phyloP scores from a whole-genome alignment of 2,797 vertebrate species.

The Todus mexicanus region DNA sequence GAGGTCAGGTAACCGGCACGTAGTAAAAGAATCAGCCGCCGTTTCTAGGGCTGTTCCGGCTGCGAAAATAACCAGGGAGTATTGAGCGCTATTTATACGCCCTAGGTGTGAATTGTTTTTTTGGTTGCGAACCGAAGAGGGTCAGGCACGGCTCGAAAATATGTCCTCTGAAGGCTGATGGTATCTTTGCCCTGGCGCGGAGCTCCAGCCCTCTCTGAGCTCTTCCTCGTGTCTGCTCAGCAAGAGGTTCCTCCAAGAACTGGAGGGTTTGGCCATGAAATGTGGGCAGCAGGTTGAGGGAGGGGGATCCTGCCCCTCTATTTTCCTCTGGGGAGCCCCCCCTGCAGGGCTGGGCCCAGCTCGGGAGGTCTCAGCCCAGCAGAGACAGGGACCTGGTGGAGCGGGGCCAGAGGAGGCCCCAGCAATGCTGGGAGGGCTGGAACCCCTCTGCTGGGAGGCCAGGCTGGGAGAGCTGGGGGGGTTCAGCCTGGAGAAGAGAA shows the following conservation, averaged over 20 bases:
- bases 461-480: too few species aligned
- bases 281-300: neutral
- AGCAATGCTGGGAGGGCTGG: too few species aligned
- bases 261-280: neutral
- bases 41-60: slow-evolving; percentile 41
- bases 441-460: too few species aligned
- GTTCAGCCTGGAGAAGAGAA: too few species aligned
- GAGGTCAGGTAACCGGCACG: slow-evolving; percentile 51
- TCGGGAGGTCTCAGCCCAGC: too few species aligned
- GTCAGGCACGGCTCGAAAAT: neutral
- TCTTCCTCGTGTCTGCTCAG: neutral
- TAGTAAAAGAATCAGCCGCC: neutral
- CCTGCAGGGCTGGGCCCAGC: neutral
- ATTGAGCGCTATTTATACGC: slow-evolving; percentile 44
- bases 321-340: neutral
- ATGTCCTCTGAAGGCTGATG: neutral
- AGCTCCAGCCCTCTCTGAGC: neutral
- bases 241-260: neutral
- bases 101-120: slow-evolving; percentile 58
- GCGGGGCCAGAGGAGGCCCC: too few species aligned
- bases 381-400: too few species aligned
- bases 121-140: slow-evolving; percentile 21
- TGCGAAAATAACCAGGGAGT: slow-evolving; percentile 23
- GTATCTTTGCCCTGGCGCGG: neutral
- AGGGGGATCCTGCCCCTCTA: neutral